Conservation (phyloP, 2,113 vertebrate genomes). For the Cyprinus carpio region DNA sequence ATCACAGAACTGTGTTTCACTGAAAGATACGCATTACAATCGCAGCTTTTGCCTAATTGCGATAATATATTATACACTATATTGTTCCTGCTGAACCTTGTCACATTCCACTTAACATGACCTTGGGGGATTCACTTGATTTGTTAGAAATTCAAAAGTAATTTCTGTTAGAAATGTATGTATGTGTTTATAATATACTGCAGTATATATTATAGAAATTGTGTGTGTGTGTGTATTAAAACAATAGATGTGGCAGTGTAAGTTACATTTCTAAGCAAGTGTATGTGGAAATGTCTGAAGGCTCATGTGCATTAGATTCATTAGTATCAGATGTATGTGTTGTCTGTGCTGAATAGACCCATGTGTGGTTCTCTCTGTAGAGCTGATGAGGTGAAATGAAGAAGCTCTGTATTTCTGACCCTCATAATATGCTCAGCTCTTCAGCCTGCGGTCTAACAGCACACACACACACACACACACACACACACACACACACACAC, state of each 20-base stretch:
- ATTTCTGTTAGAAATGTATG: too few relatives aligned
- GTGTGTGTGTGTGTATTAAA: neutral
- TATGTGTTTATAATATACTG: too few relatives aligned
- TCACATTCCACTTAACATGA: neutral
- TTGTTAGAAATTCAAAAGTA: neutral
- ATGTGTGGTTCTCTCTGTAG: conserved; percentile 16
- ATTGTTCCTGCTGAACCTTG: neutral
- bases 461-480: neutral
- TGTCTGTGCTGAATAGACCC: conserved; percentile 6
- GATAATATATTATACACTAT: neutral
- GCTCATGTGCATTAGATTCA: conserved; percentile 1
- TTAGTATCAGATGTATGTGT: conserved; percentile 3
- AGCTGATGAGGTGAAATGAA: conserved; percentile 31
- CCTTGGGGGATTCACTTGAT: neutral
- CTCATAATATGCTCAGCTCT: conserved; percentile 33
- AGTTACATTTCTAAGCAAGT: neutral
- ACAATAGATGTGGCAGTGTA: neutral
- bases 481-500: neutral
- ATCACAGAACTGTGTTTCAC: too few relatives aligned
- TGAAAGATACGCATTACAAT: too few relatives aligned
- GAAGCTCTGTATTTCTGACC: conserved; percentile 6
- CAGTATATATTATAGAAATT: too few relatives aligned
- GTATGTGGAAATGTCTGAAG: too few relatives aligned
- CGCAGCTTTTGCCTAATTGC: too few relatives aligned
- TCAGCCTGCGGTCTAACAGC: neutral